Conservation (phyloP, 2,797 vertebrate genomes). For the Anniella stebbinsi region DNA sequence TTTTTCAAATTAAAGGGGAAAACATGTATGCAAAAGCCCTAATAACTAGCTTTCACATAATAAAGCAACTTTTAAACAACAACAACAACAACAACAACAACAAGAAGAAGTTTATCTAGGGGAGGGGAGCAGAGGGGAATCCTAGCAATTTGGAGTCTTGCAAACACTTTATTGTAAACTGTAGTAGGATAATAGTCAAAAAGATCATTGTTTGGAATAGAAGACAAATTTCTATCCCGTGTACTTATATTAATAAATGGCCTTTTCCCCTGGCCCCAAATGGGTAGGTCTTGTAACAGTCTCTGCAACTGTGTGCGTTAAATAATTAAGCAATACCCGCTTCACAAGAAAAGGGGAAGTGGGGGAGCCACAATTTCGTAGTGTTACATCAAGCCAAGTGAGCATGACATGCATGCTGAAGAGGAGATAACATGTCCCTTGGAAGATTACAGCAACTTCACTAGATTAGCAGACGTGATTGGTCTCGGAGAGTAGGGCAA, state of each 20-base stretch:
- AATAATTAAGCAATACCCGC: background rate
- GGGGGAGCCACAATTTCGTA: constrained; percentile 22
- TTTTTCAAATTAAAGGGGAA: background rate
- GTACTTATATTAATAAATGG: constrained; percentile 43
- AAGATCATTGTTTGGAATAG: background rate
- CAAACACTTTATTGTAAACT: background rate
- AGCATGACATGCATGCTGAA: background rate
- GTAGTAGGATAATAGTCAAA: background rate
- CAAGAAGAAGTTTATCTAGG: background rate
- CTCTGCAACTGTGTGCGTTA: constrained; percentile 6
- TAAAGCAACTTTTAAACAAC: background rate
- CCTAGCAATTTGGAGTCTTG: background rate
- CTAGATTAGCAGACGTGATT: constrained; percentile 6
- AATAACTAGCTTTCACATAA: background rate
- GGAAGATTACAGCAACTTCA: background rate
- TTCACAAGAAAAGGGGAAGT: constrained; percentile 22
- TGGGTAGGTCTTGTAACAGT: background rate
- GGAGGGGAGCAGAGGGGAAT: too few species aligned
- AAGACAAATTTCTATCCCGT: constrained; percentile 13
- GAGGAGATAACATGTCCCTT: constrained; percentile 6
- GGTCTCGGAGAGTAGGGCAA: constrained; percentile 4
- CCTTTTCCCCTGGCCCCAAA: background rate
- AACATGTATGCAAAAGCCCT: background rate
- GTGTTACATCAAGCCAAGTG: background rate
- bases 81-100: too few species aligned